phyloP scores from a whole-genome alignment of 1,140 invertebrate genomes.

The Calliphora vicina region DNA sequence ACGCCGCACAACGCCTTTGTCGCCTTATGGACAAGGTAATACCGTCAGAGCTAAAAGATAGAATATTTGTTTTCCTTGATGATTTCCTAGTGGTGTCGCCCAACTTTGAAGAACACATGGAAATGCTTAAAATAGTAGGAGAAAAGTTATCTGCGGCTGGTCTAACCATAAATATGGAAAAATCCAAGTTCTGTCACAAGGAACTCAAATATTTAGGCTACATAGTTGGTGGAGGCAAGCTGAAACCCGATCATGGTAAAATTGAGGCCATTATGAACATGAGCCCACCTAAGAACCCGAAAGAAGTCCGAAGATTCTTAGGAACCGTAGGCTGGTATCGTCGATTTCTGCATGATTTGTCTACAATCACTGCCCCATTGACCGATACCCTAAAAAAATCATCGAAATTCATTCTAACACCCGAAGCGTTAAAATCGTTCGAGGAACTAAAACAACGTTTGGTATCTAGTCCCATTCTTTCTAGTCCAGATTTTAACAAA shows the following conservation, averaged over 20 bases:
- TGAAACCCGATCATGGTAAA: conserved; percentile 20
- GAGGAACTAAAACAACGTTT: conserved; percentile 47
- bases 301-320: conserved; percentile 43
- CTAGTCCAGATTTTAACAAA: conserved; percentile 51
- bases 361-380: conserved; percentile 40
- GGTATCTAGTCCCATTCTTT: conserved; percentile 52
- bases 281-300: background rate
- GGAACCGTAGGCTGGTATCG: conserved; percentile 59
- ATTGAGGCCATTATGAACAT: conserved; percentile 16
- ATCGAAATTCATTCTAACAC: background rate
- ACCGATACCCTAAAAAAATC: conserved; percentile 45
- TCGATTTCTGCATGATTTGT: conserved; percentile 55
- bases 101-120: no score
- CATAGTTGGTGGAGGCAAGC: conserved; percentile 46
- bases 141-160: no score
- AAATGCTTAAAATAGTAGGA: no score
- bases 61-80: background rate
- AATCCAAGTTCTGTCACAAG: no score
- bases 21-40: conserved; percentile 32
- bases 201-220: conserved; percentile 35
- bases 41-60: background rate
- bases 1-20: conserved; percentile 29
- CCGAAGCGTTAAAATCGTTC: conserved; percentile 51
- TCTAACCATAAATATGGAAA: no score
- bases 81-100: background rate